Base-by-base conservation (phyloP, 2,113 vertebrate genomes). In the Rhipidura dahli region DNA sequence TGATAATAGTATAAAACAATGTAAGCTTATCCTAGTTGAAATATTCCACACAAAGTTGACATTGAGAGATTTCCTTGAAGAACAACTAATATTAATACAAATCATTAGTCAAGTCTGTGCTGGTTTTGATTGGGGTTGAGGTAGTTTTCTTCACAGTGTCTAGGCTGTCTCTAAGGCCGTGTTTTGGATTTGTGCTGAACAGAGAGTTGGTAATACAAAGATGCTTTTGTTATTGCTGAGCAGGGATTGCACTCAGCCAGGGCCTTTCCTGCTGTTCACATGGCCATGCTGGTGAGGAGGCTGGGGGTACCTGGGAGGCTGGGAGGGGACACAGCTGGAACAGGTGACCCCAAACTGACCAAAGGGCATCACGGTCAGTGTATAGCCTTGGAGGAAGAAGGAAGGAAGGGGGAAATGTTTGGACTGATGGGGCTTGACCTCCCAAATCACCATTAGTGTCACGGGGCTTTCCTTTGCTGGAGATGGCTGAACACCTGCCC, bases 241-340 rank as follows among this genome's bases (percentile, higher is more conserved):
- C 35, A 56, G 42, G 17, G 10, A 22, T 13, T 57, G 50, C 37
- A 57, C 37, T 9, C 21, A 42, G 44, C 10, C 59, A 50, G 23
- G 50, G 42, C 15, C 31, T 35, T 27, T 31, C 1, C 50, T 57
- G 37, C 17, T 37, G 30, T 49, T 64, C 57, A 27, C 39, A 28
- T 1, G 6, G 14, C 3, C 6, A 5, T 6, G 9, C 35, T 22
- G 13, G 10, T 15, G 24, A 54, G 14, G 49, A 28, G 8, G 7
- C 24, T 20, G n/a, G n/a, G 13, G 33, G 18, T 15, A 6, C 1
- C 1, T 28, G 20, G 30, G 24, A 16, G 8, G 28, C 0, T 60
- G 28, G 15, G n/a, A 59, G 7, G 21, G 19, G 19, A 78, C 57
- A 42, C 42, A 37, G 26, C 12, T 12, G 7, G 66, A 12, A 88